Base-by-base conservation (phyloP, 2,888 invertebrate species). In the Seira sanloemensis region DNA sequence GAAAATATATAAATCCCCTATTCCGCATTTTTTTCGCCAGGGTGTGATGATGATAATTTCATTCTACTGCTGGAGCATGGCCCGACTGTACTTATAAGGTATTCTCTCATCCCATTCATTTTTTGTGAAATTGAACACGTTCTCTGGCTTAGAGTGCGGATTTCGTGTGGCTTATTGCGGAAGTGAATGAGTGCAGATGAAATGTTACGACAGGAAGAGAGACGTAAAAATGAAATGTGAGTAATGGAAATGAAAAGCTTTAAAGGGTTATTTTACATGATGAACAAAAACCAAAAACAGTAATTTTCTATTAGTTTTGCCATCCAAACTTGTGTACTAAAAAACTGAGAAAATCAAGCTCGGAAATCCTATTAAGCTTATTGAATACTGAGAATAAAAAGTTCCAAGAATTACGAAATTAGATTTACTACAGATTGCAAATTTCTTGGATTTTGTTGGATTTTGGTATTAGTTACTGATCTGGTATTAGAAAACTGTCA, bases 41-140 rank as follows among this genome's bases (percentile, higher is more conserved):
- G 62, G 21, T 27, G 62, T 62, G n/a, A n/a, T n/a, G 21, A 50
- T 71, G 72, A 25, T 72, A 68, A 62, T 71, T 72, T 62, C 78
- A 62, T 78, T 27, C 50, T 50, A n/a, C 37, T 25, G 26, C 58
- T 19, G 18, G 73, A 50, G 27, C 37, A 37, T 62, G 18, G 9
- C 37, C 37, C n/a, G 58, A 4, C n/a, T 58, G 18, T 23, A 37
- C 5, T 37, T 19, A 46, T 50, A 58, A 16, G 54, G 58, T 58
- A 16, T n/a, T 37, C 37, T 37, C 37, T 37, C 12, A 7, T 37
- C 26, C 37, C 21, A 78, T 78, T 72, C 72, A 78, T 67, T 82
- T n/a, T n/a, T 77, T 77, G 54, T 74, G 68, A 83, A 83, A 78
- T 83, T 83, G 77, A 78, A 78, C 83, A 83, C 83, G 83, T 83